Percentiles rank a stretch among this genome's conserved stretches.
Evolutionary conservation across 2,797 vertebrate species (phyloP).

Genomic region (Xenentodon cancila): DNA sequence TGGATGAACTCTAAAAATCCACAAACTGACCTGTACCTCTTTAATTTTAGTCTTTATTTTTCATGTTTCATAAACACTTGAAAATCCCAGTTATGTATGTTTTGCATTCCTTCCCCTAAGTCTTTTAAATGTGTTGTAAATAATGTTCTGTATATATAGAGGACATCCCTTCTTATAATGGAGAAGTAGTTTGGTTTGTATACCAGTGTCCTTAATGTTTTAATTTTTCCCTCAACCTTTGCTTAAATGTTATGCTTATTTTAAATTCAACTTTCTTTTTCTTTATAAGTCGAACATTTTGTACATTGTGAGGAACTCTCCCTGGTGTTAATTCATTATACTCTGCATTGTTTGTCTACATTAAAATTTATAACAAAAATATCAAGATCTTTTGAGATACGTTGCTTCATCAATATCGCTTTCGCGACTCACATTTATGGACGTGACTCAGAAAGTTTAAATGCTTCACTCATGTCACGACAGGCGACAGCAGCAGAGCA

Average conservation of each 20-base stretch:
- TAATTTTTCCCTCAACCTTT: constrained; percentile 11
- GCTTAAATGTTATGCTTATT: constrained; percentile 15
- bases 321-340: constrained; percentile 28
- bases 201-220: constrained; percentile 11
- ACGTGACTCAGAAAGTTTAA: too few species aligned
- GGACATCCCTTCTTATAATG: neutral
- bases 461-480: constrained; percentile 16
- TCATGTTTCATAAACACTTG: constrained; percentile 30
- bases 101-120: constrained; percentile 12
- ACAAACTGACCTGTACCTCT: constrained; percentile 10
- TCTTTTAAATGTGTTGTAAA: constrained; percentile 53
- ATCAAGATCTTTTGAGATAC: neutral
- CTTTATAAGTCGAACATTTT: constrained; percentile 15
- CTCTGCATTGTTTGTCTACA: constrained; percentile 58
- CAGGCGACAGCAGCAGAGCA: constrained; percentile 26
- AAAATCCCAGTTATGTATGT: constrained; percentile 23
- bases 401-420: too few species aligned
- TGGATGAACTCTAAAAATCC: neutral
- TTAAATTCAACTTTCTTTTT: neutral
- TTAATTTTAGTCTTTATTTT: constrained; percentile 14
- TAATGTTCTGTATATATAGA: constrained; percentile 52
- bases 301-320: constrained; percentile 10
- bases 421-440: too few species aligned
- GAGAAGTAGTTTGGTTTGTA: constrained; percentile 22
- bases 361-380: constrained; percentile 71